Evolutionary conservation across 2,888 invertebrate genomes (phyloP).

Genomic region (Agriopis leucophaearia): DNA sequence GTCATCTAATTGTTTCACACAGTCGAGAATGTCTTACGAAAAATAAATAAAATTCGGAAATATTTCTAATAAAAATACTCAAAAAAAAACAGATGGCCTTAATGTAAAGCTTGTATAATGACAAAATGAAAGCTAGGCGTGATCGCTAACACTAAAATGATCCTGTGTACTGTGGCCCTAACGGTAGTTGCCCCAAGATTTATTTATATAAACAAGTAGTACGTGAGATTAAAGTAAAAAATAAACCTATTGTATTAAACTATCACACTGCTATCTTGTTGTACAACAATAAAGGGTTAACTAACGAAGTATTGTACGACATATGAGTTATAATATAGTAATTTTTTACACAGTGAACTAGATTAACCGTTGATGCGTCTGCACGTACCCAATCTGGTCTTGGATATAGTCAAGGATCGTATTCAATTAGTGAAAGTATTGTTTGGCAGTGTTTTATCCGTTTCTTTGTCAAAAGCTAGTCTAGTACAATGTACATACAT

Average conservation of each 20-base stretch:
- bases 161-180: constrained; percentile 43
- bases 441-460: constrained; percentile 17
- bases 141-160: not conserved
- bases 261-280: constrained; percentile 34
- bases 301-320: constrained; percentile 79
- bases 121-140: too few relatives aligned
- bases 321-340: constrained; percentile 62
- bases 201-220: constrained; percentile 78
- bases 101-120: too few relatives aligned
- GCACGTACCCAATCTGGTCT: constrained; percentile 58
- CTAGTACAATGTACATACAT: not conserved
- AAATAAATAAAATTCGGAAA: too few relatives aligned
- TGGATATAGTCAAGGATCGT: constrained; percentile 36
- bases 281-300: constrained; percentile 56
- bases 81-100: too few relatives aligned
- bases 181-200: constrained; percentile 73
- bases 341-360: constrained; percentile 60
- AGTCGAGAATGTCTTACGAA: too few relatives aligned
- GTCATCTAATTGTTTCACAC: too few relatives aligned
- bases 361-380: constrained; percentile 65
- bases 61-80: too few relatives aligned
- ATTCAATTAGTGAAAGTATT: constrained; percentile 41
- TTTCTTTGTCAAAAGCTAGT: not conserved
- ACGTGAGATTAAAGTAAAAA: constrained; percentile 64
- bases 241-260: constrained; percentile 21